These are phyloP conservation scores for Halocaridina rubra DNA, from an alignment of 2,888 invertebrate species.

Conservation along the genomic window DNA sequence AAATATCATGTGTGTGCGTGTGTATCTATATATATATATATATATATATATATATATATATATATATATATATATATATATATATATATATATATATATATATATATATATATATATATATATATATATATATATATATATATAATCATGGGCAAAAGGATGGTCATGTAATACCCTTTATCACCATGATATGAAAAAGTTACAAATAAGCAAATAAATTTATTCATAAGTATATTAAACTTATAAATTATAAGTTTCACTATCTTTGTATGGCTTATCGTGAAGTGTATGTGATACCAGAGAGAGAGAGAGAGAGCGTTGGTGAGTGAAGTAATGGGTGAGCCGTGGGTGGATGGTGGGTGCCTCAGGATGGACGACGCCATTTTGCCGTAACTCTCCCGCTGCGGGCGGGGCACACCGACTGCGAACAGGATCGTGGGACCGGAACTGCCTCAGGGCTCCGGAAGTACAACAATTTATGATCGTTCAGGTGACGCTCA, in stretches of 20 bases:
- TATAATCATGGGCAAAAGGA: neutral
- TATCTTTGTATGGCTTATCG: neutral
- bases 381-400: neutral
- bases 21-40: no score
- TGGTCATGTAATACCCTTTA: no score
- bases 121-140: neutral
- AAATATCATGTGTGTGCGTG: neutral
- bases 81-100: conserved; percentile 21
- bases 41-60: neutral
- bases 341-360: neutral
- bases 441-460: conserved; percentile 52
- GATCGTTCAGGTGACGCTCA: neutral
- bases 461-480: conserved; percentile 56
- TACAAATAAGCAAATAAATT: neutral
- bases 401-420: conserved; percentile 34
- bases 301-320: no score
- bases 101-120: conserved; percentile 1
- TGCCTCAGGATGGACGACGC: neutral
- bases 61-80: conserved; percentile 19
- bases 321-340: neutral
- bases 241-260: neutral
- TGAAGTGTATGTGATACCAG: neutral
- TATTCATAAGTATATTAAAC: neutral
- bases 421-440: conserved; percentile 26
- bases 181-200: no score